Evolutionary conservation across 2,113 vertebrate species (phyloP).

Genomic region (Carassius carassius): DNA sequence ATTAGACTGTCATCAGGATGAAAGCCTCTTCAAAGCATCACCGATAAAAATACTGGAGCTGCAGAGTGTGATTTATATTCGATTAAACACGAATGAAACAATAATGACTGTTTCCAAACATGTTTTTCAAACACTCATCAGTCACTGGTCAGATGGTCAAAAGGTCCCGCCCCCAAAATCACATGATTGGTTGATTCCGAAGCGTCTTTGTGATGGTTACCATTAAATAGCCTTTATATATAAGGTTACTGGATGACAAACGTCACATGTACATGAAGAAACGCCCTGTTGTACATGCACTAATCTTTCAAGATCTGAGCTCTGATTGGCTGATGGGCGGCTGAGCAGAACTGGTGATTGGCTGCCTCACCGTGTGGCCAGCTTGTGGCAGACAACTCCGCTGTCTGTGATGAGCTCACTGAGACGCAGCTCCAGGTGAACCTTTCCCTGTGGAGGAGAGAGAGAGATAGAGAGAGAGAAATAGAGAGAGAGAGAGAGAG

Average conservation of each 20-base stretch:
- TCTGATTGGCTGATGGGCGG: constrained; percentile 24
- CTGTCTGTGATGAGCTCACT: constrained; percentile 98
- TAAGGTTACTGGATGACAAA: background rate
- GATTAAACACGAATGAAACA: background rate
- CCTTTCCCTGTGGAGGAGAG: constrained; percentile 85
- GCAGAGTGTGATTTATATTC: background rate
- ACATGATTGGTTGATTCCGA: background rate
- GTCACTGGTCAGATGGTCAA: background rate
- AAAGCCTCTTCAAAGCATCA: background rate
- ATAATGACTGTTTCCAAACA: background rate
- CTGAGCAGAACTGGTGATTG: background rate
- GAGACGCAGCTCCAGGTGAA: constrained; percentile 93
- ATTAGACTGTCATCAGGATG: background rate
- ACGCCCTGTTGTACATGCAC: background rate
- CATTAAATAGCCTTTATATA: too few species aligned
- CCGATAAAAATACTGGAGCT: background rate
- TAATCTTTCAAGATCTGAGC: background rate
- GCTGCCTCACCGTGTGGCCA: constrained; percentile 87
- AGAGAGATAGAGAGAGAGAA: background rate
- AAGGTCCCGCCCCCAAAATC: background rate
- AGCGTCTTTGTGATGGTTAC: too few species aligned
- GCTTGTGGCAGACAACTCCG: constrained; percentile 90
- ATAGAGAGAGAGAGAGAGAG: background rate
- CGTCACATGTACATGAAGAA: background rate
- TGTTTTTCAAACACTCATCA: background rate